These are phyloP conservation scores for Spodoptera frugiperda DNA, from an alignment of 1,140 invertebrate species.

Conservation along the genomic window DNA sequence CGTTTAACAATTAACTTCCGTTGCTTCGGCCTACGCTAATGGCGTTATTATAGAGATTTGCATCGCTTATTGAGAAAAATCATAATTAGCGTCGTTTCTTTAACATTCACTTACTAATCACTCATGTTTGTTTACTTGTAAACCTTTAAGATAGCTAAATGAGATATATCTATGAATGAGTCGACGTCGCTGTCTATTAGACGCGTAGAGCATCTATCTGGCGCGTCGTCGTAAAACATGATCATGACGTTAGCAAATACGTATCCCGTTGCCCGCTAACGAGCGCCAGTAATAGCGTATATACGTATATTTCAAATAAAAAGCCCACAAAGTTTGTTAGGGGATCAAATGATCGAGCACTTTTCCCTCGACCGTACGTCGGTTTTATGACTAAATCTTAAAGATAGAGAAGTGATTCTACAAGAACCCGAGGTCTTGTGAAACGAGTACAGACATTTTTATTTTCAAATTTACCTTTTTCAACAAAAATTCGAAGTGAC, in stretches of 20 bases:
- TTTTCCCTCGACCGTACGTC: constrained; percentile 12
- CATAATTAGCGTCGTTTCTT: constrained; percentile 21
- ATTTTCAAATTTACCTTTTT: constrained; percentile 17
- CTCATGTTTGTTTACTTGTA: not conserved
- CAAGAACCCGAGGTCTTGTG: no score
- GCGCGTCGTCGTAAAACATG: constrained; percentile 40
- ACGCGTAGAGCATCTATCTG: constrained; percentile 35
- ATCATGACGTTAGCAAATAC: constrained; percentile 44
- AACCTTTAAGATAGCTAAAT: constrained; percentile 20
- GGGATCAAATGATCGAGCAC: constrained; percentile 15
- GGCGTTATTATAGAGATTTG: constrained; percentile 65
- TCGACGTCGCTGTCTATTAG: constrained; percentile 1
- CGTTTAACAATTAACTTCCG: constrained; percentile 73
- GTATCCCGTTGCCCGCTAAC: constrained; percentile 41
- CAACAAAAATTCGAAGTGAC: not conserved
- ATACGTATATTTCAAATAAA: constrained; percentile 33
- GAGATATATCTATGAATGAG: constrained; percentile 31
- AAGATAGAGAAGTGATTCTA: not conserved
- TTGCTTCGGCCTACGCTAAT: constrained; percentile 67
- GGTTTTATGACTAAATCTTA: not conserved
- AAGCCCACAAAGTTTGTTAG: constrained; percentile 24
- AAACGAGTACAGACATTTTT: not conserved
- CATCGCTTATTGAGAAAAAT: constrained; percentile 61
- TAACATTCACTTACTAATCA: constrained; percentile 1
- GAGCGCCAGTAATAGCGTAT: constrained; percentile 39